A percentile compares a stretch with the other conserved stretches of the same genome.
These are phyloP conservation scores for Tipula helvola DNA, from an alignment of 2,888 invertebrate species.

Conservation along the genomic window DNA sequence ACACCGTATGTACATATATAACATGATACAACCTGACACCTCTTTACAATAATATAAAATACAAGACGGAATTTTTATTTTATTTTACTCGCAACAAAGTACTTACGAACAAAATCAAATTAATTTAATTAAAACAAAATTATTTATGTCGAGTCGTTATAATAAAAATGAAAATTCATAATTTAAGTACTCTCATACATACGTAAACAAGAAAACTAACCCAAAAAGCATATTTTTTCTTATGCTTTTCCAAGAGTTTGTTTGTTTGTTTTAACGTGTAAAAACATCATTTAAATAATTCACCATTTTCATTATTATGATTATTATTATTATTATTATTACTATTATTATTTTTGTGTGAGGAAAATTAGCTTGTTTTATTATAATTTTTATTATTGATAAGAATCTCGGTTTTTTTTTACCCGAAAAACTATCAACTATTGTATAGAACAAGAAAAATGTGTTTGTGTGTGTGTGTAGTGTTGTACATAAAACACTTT, in stretches of 20 bases:
- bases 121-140: neutral
- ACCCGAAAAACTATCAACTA: neutral
- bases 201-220: neutral
- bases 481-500: neutral
- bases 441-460: no score
- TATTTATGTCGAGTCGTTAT: neutral
- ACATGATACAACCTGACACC: neutral
- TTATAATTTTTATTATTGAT: slow-evolving; percentile 4
- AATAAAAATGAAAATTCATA: neutral
- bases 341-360: neutral
- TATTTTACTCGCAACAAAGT: neutral
- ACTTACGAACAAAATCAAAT: neutral
- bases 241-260: neutral
- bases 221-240: neutral
- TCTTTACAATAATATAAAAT: neutral
- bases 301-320: neutral
- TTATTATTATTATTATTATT: neutral
- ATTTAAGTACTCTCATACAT: neutral
- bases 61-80: neutral
- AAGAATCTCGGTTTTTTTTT: neutral
- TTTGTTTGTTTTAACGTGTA: neutral
- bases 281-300: neutral
- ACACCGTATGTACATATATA: neutral
- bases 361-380: slow-evolving; percentile 4
- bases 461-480: neutral